Evolutionary conservation across 2,888 invertebrate genomes (phyloP), one percentile per base, ranked within the genome.

Genomic region (Branchellion lobata): DNA sequence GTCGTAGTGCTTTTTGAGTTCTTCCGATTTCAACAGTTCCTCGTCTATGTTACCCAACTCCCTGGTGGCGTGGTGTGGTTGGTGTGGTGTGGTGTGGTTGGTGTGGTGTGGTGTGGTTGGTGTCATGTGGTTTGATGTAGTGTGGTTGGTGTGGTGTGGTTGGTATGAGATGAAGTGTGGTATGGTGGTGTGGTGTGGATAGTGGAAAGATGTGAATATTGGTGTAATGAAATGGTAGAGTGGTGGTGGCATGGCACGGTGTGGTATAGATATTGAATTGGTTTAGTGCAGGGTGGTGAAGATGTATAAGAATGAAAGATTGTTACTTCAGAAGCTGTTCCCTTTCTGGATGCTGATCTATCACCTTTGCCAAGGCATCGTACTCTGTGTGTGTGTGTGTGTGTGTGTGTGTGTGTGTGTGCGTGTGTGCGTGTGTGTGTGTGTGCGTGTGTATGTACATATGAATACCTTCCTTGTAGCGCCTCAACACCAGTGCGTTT

Each of bases 331-430:
- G 84, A 34, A 87, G 87, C 82, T 93, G 92, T 84, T 92, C 92
- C 83, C 96, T 90, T 85, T 95, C 94, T 0, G 96, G 95, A 86
- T 96, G 94, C 84, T 93, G 92, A 83, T 92, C 92, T 81, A 96
- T 96, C 0, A 95, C 92, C 87, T 94, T 94, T 0, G 96, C 96
- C 61, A 96, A 86, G 18, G 95, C 92, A 89, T 96, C 95, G 88
- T 96, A 96, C 86, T 96, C 95, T 3, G n/a, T 8, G 27, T 29
- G 65, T 24, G 14, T n/a, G n/a, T n/a, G n/a, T n/a, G 11, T 34
- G 11, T 14, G 24, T 21, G 73, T 33, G 11, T 72, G 31, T 27
- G 14, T 14, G 68, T 21, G n/a, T n/a, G n/a, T 40, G 5, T 3
- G n/a, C n/a, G 27, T 29, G 65, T 24, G 14, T 74, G 53, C 79